Base-by-base conservation (phyloP, 2,888 invertebrate species). In the Aquatica leii region DNA sequence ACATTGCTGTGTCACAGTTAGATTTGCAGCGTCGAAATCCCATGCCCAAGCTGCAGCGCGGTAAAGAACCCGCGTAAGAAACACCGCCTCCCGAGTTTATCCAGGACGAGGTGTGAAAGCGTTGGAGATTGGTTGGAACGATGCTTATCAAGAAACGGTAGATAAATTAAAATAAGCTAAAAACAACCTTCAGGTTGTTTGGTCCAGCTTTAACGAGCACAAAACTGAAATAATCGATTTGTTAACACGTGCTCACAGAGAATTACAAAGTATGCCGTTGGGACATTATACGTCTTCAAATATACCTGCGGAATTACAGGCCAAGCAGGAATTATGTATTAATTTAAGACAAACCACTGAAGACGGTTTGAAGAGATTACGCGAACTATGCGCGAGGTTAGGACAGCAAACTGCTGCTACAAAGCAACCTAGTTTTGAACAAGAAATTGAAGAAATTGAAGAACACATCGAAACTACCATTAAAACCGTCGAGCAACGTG, bases 1-100 rank as follows among this genome's bases (percentile, higher is more conserved):
- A 95, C 80, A 86, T 87, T 43, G 90, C 93, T 6, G 88, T 95
- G 24, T 88, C 88, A 71, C 91, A 94, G 76, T 83, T 96, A 24
- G 95, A 96, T 78, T 88, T 91, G 66, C 93, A 94, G 76, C 84
- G 94, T 73, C 88, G 92, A 0, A 91, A 91, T 64, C 92, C 96
- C 18, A 91, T 96, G 86, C 91, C 94, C 0, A 93, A 96, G 88
- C 81, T 98, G 2, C 96, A 97, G 78, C 88, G 92, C 68, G 97
- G 97, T 17, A 93, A 93, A 76, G 94, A 95, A 74, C 87, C 97
- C 0, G 87, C 92, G 67, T 93, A 91, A 80, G 95, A 96, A 73
- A 87, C 89, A 0, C 91, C 95, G 76, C 93, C 95, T 0, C 96
- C 97, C 0, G 86, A 88, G 0, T 97, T 97, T 77, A 89, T 98